These are phyloP conservation scores for Origma solitaria DNA, from an alignment of 2,113 vertebrate species.

Conservation along the genomic window DNA sequence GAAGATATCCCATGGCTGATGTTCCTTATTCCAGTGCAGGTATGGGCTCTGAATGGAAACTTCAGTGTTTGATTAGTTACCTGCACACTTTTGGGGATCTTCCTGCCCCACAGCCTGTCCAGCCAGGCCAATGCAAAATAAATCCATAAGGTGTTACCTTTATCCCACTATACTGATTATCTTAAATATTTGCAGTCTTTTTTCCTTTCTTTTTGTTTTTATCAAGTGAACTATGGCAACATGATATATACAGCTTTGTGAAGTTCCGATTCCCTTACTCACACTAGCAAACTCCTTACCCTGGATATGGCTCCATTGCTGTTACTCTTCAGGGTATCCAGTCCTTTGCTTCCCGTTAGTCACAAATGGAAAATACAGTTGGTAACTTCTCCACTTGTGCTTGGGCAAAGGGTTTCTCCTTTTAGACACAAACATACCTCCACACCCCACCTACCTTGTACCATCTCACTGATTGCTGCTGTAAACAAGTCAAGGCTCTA, in stretches of 20 bases:
- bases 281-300: background rate
- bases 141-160: background rate
- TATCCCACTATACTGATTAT: background rate
- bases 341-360: background rate
- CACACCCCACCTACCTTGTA: background rate
- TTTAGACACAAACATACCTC: background rate
- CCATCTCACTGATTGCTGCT: background rate
- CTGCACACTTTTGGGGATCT: background rate
- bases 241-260: background rate
- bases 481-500: slow-evolving; percentile 7
- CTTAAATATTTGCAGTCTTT: background rate
- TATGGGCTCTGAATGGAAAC: background rate
- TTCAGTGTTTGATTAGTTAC: background rate
- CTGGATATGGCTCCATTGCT: background rate
- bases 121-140: background rate
- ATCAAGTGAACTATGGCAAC: background rate
- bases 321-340: background rate
- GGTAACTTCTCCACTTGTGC: background rate
- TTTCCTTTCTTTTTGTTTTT: background rate
- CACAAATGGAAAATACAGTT: background rate
- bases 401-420: slow-evolving; percentile 9
- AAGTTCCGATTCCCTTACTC: background rate
- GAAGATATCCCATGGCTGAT: background rate
- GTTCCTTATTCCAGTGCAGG: background rate
- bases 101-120: background rate